Percentiles rank a stretch among this genome's conserved stretches.
Evolutionary conservation across 2,113 vertebrate genomes (phyloP).

Genomic region (Odocoileus hemionus): DNA sequence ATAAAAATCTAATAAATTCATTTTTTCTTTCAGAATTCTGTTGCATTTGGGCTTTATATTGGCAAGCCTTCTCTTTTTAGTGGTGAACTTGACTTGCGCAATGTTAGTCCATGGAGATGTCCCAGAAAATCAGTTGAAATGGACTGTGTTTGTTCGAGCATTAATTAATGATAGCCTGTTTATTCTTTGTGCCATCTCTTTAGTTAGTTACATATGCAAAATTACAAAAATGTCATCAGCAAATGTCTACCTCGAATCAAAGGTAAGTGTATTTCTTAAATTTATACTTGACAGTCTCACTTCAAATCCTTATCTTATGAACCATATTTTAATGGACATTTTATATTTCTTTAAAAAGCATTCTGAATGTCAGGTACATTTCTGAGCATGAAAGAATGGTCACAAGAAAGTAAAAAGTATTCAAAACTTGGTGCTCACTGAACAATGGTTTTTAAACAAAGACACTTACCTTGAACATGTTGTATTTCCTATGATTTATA

Average conservation of each 20-base stretch:
- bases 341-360: background rate
- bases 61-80: conserved; percentile 90
- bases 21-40: conserved; percentile 83
- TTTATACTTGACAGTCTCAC: conserved; percentile 40
- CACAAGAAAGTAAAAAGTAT: conserved; percentile 14
- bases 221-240: conserved; percentile 96
- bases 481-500: conserved; percentile 5
- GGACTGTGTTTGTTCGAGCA: conserved; percentile 87
- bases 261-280: conserved; percentile 81
- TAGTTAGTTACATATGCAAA: conserved; percentile 94
- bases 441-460: background rate
- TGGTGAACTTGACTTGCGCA: conserved; percentile 94
- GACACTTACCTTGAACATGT: background rate
- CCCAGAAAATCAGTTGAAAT: conserved; percentile 82
- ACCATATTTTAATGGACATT: conserved; percentile 34
- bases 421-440: conserved; percentile 2
- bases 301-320: conserved; percentile 4
- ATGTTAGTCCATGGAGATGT: conserved; percentile 86
- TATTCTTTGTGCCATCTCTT: conserved; percentile 91
- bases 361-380: background rate
- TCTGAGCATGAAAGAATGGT: background rate
- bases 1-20: conserved; percentile 36
- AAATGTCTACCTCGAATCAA: conserved; percentile 98
- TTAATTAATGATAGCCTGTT: conserved; percentile 95
- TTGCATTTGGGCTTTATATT: conserved; percentile 89